Conservation (phyloP, 2,797 vertebrate genomes). For the Uromys caudimaculatus region DNA sequence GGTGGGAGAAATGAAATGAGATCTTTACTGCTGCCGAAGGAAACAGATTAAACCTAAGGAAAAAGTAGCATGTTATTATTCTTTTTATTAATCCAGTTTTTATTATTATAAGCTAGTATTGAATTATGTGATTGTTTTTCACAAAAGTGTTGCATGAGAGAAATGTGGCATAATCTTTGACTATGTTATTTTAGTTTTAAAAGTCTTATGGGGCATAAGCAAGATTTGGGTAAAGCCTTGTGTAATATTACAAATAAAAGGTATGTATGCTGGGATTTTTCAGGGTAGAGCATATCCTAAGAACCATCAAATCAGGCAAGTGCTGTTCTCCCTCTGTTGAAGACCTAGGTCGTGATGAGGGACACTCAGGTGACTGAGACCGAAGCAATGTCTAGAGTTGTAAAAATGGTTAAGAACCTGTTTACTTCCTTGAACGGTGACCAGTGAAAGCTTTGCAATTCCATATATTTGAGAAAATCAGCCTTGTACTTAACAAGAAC, state of each 20-base stretch:
- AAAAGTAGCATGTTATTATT: constrained; percentile 65
- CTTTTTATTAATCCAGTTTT: constrained; percentile 65
- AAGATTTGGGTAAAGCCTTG: constrained; percentile 5
- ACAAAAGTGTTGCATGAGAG: background rate
- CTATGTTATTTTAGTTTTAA: constrained; percentile 55
- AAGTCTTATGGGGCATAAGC: constrained; percentile 34
- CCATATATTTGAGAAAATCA: constrained; percentile 37
- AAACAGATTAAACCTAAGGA: constrained; percentile 72
- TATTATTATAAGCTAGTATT: constrained; percentile 67
- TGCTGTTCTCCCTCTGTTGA: background rate
- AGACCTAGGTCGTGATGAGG: background rate
- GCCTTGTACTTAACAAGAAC: background rate
- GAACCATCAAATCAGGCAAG: background rate
- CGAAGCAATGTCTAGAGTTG: background rate
- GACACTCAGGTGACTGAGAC: background rate
- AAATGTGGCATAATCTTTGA: constrained; percentile 56
- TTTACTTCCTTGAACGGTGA: constrained; percentile 33
- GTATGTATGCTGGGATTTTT: background rate
- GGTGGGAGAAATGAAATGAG: constrained; percentile 70
- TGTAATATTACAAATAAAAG: constrained; percentile 17
- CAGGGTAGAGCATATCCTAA: background rate
- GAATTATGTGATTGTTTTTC: constrained; percentile 38
- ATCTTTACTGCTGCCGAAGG: constrained; percentile 72
- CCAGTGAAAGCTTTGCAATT: background rate
- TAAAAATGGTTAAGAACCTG: background rate